These are phyloP conservation scores for Cosmopolites sordidus DNA, from an alignment of 2,888 invertebrate genomes.

Conservation along the genomic window DNA sequence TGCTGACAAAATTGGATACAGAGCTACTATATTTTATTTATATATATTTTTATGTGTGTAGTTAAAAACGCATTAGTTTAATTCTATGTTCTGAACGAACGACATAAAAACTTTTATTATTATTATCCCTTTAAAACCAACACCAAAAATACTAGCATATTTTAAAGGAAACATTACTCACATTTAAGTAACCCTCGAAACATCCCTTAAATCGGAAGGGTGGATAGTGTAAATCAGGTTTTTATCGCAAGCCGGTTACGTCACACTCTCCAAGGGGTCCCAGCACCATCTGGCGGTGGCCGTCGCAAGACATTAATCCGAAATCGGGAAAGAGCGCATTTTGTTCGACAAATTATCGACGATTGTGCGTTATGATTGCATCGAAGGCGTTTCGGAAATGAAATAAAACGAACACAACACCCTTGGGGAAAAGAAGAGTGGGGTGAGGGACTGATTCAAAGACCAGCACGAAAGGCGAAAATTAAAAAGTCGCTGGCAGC, in stretches of 20 bases:
- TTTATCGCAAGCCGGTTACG: constrained; percentile 14
- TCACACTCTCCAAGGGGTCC: constrained; percentile 3
- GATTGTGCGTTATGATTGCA: constrained; percentile 23
- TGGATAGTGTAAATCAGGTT: constrained; percentile 17
- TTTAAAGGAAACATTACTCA: constrained; percentile 10
- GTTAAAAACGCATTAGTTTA: no score
- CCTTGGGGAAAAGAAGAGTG: constrained; percentile 7
- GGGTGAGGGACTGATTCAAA: constrained; percentile 3
- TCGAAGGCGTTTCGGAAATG: constrained; percentile 18
- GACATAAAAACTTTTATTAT: no score
- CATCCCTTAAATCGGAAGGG: constrained; percentile 15
- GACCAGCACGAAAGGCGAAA: constrained; percentile 18
- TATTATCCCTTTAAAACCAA: no score
- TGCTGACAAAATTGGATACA: no score
- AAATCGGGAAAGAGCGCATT: constrained; percentile 18
- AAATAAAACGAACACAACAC: constrained; percentile 20
- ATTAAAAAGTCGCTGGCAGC: constrained; percentile 19
- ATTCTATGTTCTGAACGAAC: no score
- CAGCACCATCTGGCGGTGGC: constrained; percentile 14
- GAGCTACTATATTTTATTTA: no score
- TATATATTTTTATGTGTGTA: no score
- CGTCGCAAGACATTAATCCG: constrained; percentile 15
- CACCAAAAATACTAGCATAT: background rate
- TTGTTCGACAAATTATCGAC: constrained; percentile 25
- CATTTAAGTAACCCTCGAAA: constrained; percentile 11